A percentile compares a stretch with the other conserved stretches of the same genome.
phyloP scores from a whole-genome alignment of 2,888 invertebrate species.

The Eretmocerus hayati region DNA sequence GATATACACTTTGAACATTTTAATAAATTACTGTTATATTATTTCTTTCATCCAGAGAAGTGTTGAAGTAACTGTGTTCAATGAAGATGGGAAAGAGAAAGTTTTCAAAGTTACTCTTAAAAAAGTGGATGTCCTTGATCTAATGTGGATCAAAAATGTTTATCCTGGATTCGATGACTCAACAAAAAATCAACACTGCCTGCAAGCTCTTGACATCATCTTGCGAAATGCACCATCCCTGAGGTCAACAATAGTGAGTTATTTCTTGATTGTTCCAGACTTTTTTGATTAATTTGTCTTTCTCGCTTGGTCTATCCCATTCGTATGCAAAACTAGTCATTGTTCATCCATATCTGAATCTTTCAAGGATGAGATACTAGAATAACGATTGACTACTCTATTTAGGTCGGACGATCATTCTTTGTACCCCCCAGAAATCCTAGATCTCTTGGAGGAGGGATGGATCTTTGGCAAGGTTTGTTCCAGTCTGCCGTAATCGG shows the following conservation, averaged over 20 bases:
- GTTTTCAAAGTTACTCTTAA: conserved; percentile 52
- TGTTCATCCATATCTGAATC: too few relatives aligned
- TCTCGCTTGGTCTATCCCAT: too few relatives aligned
- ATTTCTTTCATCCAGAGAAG: conserved; percentile 20
- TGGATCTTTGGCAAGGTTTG: conserved; percentile 88
- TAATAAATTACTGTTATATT: not conserved
- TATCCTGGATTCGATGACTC: conserved; percentile 63
- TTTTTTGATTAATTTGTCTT: too few relatives aligned
- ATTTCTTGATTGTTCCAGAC: too few relatives aligned
- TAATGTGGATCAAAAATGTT: conserved; percentile 48
- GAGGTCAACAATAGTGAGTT: conserved; percentile 41
- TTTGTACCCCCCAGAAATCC: conserved; percentile 24
- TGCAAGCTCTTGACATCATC: conserved; percentile 79
- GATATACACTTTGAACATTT: not conserved
- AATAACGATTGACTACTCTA: not conserved
- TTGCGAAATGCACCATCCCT: conserved; percentile 58
- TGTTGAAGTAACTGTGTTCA: conserved; percentile 38
- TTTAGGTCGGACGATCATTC: conserved; percentile 13
- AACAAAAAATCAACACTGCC: conserved; percentile 52
- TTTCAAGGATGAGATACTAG: not conserved
- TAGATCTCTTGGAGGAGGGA: conserved; percentile 68
- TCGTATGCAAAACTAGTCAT: too few relatives aligned
- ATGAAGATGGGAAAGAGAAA: conserved; percentile 34
- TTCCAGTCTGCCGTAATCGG: conserved; percentile 90
- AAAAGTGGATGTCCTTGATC: conserved; percentile 52